phyloP scores from a whole-genome alignment of 2,113 vertebrate genomes.

The Arenaria interpres region DNA sequence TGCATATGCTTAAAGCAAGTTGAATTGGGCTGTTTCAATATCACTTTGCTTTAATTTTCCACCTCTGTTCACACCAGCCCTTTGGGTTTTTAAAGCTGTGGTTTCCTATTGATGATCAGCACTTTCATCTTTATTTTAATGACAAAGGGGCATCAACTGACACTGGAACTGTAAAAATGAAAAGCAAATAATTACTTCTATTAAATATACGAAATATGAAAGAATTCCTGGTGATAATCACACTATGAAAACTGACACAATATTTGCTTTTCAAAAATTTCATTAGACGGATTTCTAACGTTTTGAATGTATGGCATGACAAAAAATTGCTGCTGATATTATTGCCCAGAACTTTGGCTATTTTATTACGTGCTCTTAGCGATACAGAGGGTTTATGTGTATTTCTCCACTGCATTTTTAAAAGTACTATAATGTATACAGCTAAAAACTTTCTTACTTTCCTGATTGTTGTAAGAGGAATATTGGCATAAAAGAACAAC shows the following conservation, averaged over 20 bases:
- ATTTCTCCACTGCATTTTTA: slow-evolving; percentile 20
- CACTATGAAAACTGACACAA: slow-evolving; percentile 70
- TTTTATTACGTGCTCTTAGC: neutral
- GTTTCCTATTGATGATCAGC: slow-evolving; percentile 94
- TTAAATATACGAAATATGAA: slow-evolving; percentile 83
- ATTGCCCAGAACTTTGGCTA: slow-evolving; percentile 31
- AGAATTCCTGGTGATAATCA: slow-evolving; percentile 68
- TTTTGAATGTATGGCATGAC: slow-evolving; percentile 15
- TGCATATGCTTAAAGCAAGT: slow-evolving; percentile 99
- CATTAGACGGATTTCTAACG: slow-evolving; percentile 42
- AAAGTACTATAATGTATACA: slow-evolving; percentile 20
- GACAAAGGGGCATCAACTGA: slow-evolving; percentile 86
- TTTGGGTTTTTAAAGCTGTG: slow-evolving; percentile 93
- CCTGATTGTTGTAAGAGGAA: neutral
- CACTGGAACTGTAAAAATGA: slow-evolving; percentile 84
- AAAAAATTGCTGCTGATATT: slow-evolving; percentile 30
- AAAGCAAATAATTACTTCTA: slow-evolving; percentile 87
- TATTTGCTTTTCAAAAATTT: slow-evolving; percentile 71
- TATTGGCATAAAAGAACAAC: slow-evolving; percentile 74
- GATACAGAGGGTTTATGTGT: neutral
- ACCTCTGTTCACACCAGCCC: slow-evolving; percentile 96
- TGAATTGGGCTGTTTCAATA: slow-evolving; percentile 92
- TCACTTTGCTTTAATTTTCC: slow-evolving; percentile 98
- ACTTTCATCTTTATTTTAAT: slow-evolving; percentile 95
- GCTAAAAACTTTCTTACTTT: slow-evolving; percentile 73